Conservation (phyloP, 2,797 vertebrate species). For the Rhinoraja longicauda region DNA sequence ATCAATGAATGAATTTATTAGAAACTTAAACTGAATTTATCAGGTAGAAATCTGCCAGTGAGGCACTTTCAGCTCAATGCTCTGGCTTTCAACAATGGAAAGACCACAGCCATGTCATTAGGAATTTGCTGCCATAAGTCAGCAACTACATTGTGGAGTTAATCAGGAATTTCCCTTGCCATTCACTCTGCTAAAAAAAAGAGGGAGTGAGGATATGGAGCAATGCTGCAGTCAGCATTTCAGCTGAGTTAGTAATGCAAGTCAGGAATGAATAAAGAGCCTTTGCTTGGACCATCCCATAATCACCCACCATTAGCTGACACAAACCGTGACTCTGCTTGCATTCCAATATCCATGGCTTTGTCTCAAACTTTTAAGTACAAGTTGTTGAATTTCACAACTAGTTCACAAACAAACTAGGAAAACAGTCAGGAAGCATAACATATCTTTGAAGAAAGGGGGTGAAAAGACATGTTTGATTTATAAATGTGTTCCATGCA, state of each 20-base stretch:
- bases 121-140: neutral
- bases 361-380: conserved; percentile 54
- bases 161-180: conserved; percentile 4
- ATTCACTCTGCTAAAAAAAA: neutral
- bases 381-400: conserved; percentile 68
- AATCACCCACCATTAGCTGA: conserved; percentile 42
- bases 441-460: conserved; percentile 56
- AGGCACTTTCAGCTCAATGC: conserved; percentile 18
- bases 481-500: conserved; percentile 55
- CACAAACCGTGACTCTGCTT: conserved; percentile 47
- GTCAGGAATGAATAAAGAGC: conserved; percentile 38
- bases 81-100: neutral
- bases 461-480: conserved; percentile 58
- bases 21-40: conserved; percentile 29
- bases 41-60: conserved; percentile 16
- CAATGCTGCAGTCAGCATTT: conserved; percentile 49
- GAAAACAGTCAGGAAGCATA: conserved; percentile 54
- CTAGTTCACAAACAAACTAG: conserved; percentile 54
- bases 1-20: conserved; percentile 22
- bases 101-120: neutral
- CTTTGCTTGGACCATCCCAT: neutral
- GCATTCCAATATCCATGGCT: conserved; percentile 43
- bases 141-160: conserved; percentile 21
- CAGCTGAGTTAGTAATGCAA: conserved; percentile 47
- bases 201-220: neutral